Conservation (phyloP, 2,888 invertebrate species). For the Lutraria lutraria region DNA sequence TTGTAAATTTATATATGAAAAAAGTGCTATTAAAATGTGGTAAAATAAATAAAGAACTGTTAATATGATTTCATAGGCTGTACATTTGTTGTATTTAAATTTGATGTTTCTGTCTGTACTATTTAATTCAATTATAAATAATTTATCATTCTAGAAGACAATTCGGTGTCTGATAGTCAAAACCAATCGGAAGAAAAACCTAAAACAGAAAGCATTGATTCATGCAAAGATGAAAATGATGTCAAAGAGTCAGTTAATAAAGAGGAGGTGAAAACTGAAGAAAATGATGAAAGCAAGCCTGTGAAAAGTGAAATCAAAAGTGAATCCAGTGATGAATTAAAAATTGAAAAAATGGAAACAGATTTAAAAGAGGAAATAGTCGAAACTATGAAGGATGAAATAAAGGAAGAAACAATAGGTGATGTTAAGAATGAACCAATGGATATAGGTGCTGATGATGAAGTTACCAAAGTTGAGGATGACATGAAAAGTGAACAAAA, state of each 20-base stretch:
- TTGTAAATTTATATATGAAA: no score
- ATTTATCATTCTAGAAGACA: conserved; percentile 4
- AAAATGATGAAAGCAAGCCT: conserved; percentile 39
- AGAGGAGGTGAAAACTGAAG: conserved; percentile 29
- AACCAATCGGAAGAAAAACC: conserved; percentile 23
- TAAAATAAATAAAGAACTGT: no score
- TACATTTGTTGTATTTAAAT: neutral
- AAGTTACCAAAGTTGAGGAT: conserved; percentile 39
- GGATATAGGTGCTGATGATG: conserved; percentile 44
- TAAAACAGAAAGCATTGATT: conserved; percentile 25
- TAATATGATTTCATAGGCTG: no score
- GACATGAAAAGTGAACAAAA: conserved; percentile 51
- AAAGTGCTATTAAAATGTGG: no score
- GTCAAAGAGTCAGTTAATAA: conserved; percentile 59
- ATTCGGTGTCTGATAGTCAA: conserved; percentile 22
- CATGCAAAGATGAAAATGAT: conserved; percentile 54
- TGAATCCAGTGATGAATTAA: conserved; percentile 49
- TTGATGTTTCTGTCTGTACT: neutral
- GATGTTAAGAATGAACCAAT: conserved; percentile 49
- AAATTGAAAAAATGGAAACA: conserved; percentile 32
- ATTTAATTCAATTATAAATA: neutral
- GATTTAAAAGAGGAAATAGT: conserved; percentile 77
- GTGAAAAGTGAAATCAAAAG: conserved; percentile 25
- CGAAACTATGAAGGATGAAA: conserved; percentile 32
- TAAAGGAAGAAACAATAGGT: conserved; percentile 33